Conservation (phyloP, 2,113 vertebrate species). For the Elgaria multicarinata region DNA sequence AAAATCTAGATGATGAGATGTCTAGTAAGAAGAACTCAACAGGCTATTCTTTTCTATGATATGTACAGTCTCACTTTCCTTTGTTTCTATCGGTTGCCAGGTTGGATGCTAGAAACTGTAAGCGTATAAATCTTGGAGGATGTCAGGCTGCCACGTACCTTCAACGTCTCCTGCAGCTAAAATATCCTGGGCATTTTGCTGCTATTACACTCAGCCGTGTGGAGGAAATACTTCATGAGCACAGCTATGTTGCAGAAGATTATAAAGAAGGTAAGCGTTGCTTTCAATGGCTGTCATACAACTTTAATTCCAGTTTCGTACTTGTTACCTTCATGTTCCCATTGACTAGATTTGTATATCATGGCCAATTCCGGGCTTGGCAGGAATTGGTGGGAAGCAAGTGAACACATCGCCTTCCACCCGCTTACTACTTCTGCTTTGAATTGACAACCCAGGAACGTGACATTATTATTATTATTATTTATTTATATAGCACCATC, state of each 20-base stretch:
- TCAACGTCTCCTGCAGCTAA: conserved; percentile 95
- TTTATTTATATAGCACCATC: no score
- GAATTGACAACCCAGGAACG: no score
- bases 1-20: background rate
- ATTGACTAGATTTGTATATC: background rate
- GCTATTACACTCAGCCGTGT: conserved; percentile 93
- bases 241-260: conserved; percentile 91
- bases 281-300: rapidly evolving
- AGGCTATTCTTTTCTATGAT: rapidly evolving
- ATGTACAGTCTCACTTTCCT: background rate
- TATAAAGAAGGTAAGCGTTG: conserved; percentile 85
- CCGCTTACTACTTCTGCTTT: no score
- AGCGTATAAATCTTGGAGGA: conserved; percentile 93
- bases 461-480: no score
- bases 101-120: conserved; percentile 91
- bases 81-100: conserved; percentile 68
- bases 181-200: conserved; percentile 92
- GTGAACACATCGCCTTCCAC: no score
- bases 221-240: conserved; percentile 95
- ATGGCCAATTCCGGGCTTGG: no score
- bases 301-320: background rate
- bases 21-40: background rate
- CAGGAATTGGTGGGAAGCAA: no score
- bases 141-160: conserved; percentile 91
- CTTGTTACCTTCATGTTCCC: background rate